Conservation (phyloP, 2,113 vertebrate species). For the Leptobrachium leishanense region DNA sequence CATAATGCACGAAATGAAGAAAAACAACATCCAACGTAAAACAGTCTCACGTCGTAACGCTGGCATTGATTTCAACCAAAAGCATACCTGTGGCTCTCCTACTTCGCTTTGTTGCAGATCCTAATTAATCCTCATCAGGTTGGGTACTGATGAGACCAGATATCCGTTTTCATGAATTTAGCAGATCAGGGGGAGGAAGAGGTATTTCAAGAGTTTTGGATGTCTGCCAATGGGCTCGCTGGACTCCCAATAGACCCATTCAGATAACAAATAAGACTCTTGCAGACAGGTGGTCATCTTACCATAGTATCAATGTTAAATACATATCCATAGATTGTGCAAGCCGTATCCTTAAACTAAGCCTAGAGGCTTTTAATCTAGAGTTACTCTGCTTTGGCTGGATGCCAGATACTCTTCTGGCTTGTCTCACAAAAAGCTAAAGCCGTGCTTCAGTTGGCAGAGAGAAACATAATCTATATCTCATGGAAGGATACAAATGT, state of each 20-base stretch:
- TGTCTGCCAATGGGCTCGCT: conserved; percentile 49
- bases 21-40: conserved; percentile 3
- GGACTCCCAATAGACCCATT: conserved; percentile 42
- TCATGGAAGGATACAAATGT: background rate
- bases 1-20: conserved; percentile 27
- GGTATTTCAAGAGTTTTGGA: conserved; percentile 52
- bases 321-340: conserved; percentile 24
- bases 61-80: conserved; percentile 29
- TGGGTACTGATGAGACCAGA: conserved; percentile 36
- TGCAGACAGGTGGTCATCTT: conserved; percentile 53
- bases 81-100: conserved; percentile 39
- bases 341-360: conserved; percentile 17
- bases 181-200: conserved; percentile 36
- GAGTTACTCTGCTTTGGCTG: conserved; percentile 39
- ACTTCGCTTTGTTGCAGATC: conserved; percentile 36
- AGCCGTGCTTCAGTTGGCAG: background rate
- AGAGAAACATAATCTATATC: background rate
- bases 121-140: conserved; percentile 55
- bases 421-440: background rate
- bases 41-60: conserved; percentile 1
- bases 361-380: conserved; percentile 46
- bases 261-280: conserved; percentile 51
- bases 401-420: conserved; percentile 12
- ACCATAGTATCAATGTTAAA: conserved; percentile 28
- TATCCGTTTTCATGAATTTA: conserved; percentile 45